phyloP scores from a whole-genome alignment of 2,888 invertebrate genomes.

The Rhagonycha lutea region DNA sequence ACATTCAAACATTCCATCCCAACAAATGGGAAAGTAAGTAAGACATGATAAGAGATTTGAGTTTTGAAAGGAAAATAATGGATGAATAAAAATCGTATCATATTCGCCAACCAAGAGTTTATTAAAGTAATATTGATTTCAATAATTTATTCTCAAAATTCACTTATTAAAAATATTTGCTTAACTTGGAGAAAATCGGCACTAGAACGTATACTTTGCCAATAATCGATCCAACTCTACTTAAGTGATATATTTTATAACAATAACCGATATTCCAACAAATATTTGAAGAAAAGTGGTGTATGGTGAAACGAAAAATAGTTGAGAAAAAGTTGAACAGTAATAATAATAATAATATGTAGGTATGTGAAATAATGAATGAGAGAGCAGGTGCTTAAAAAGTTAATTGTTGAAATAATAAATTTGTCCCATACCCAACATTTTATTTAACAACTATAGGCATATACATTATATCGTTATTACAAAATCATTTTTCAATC shows the following conservation, averaged over 20 bases:
- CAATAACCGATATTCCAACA: background rate
- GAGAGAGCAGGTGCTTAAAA: background rate
- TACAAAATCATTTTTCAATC: slow-evolving; percentile 49
- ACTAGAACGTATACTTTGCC: background rate
- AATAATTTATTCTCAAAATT: background rate
- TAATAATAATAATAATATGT: background rate
- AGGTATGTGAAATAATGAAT: background rate
- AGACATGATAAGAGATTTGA: too few relatives aligned
- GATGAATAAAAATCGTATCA: background rate
- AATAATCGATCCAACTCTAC: background rate
- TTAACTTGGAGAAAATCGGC: background rate
- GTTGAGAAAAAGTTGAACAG: background rate
- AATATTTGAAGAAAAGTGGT: background rate
- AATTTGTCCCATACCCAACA: slow-evolving; percentile 51
- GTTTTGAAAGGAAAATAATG: background rate
- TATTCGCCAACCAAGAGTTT: background rate
- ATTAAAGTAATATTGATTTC: background rate
- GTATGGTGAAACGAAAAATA: background rate
- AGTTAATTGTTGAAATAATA: background rate
- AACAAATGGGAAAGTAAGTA: too few relatives aligned
- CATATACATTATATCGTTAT: slow-evolving; percentile 48
- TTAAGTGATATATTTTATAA: background rate
- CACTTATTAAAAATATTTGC: background rate
- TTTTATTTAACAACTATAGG: slow-evolving; percentile 55
- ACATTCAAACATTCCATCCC: too few relatives aligned